phyloP scores from a whole-genome alignment of 1,140 invertebrate species.

The Chionoecetes opilio region DNA sequence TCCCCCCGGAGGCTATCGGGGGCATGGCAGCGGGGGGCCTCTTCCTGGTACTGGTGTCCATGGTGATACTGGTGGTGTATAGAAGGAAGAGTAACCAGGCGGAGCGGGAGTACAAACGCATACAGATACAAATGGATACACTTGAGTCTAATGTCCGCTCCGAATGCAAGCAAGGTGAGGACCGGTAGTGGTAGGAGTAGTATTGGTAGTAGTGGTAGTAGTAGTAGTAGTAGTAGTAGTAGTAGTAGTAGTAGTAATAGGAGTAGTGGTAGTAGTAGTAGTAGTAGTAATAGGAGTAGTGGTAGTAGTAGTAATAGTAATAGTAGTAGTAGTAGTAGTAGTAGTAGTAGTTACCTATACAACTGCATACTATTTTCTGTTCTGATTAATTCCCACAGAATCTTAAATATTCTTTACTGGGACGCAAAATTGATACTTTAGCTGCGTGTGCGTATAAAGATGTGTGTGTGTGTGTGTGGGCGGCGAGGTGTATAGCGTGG shows the following conservation, averaged over 20 bases:
- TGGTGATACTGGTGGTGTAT: conserved; percentile 94
- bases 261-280: too few species aligned
- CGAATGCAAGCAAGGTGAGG: conserved; percentile 95
- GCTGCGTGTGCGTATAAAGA: background rate
- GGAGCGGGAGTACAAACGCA: conserved; percentile 97
- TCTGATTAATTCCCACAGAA: too few species aligned
- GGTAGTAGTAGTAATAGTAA: background rate
- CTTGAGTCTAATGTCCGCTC: conserved; percentile 98
- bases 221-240: background rate
- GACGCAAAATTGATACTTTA: background rate
- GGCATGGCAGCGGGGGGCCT: conserved; percentile 94
- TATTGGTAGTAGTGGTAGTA: conserved; percentile 10
- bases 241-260: too few species aligned
- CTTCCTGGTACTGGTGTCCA: conserved; percentile 92
- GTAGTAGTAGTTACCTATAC: too few species aligned
- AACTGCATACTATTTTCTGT: too few species aligned
- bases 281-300: too few species aligned
- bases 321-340: too few species aligned
- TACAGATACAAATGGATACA: conserved; percentile 99
- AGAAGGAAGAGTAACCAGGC: conserved; percentile 96
- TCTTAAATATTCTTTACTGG: background rate
- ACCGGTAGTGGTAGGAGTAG: background rate
- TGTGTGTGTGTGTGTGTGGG: conserved; percentile 5
- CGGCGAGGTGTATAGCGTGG: too few species aligned
- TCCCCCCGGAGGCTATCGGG: conserved; percentile 93